phyloP scores from a whole-genome alignment of 2,888 invertebrate species.

The Lydus trimaculatus region DNA sequence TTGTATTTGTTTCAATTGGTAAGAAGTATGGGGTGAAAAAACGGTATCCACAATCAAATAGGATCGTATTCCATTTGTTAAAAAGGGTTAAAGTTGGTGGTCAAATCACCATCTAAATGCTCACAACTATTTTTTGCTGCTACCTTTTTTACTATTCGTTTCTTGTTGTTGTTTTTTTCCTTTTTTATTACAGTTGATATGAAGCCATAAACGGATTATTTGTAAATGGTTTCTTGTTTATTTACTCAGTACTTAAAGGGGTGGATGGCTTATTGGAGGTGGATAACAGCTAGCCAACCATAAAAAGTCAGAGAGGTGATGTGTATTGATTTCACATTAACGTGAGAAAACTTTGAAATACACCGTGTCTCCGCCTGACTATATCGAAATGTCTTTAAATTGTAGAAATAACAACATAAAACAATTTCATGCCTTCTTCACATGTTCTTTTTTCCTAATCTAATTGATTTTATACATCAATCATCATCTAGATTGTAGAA shows the following conservation, averaged over 20 bases:
- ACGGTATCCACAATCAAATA: not conserved
- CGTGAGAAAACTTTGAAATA: conserved; percentile 39
- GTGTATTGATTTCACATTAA: conserved; percentile 52
- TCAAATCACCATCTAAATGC: not conserved
- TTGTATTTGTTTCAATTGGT: conserved; percentile 11
- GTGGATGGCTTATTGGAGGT: conserved; percentile 34
- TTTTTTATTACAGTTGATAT: not conserved
- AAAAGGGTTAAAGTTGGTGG: not conserved
- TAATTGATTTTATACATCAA: not conserved
- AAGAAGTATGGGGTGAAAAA: conserved; percentile 4
- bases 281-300: conserved; percentile 42
- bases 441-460: not conserved
- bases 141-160: not conserved
- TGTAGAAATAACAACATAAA: conserved; percentile 16
- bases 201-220: conserved; percentile 19
- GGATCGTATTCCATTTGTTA: not conserved
- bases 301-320: conserved; percentile 49
- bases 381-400: not conserved
- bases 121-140: not conserved
- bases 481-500: not conserved
- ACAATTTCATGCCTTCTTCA: conserved; percentile 13
- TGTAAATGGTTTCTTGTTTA: conserved; percentile 31
- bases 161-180: too few species aligned
- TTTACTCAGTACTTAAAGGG: conserved; percentile 24
- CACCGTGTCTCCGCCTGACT: not conserved